A percentile compares a stretch with the other conserved stretches of the same genome.
phyloP scores from a whole-genome alignment of 2,888 invertebrate species.

The Leucozona laternaria region DNA sequence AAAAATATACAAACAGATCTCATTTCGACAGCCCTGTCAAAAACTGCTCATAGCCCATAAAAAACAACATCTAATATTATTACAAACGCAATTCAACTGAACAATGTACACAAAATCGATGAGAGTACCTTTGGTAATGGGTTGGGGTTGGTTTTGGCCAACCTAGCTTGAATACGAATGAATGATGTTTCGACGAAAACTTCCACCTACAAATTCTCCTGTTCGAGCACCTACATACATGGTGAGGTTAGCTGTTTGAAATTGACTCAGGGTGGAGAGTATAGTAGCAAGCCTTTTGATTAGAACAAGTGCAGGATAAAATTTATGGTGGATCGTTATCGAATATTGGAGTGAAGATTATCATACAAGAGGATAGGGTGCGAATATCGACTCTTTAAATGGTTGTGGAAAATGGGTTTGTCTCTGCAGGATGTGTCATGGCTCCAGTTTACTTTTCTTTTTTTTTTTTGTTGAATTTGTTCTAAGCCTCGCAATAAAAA shows the following conservation, averaged over 20 bases:
- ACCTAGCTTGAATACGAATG: background rate
- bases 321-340: background rate
- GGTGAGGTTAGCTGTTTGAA: background rate
- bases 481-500: background rate
- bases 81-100: background rate
- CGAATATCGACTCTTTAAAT: background rate
- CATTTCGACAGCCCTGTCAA: background rate
- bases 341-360: background rate
- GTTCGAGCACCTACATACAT: background rate
- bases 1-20: background rate
- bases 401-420: background rate
- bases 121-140: background rate
- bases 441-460: background rate
- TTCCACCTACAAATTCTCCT: background rate
- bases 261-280: too few relatives aligned
- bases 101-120: constrained; percentile 1
- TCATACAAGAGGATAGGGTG: background rate
- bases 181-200: background rate
- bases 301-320: background rate
- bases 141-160: background rate
- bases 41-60: background rate
- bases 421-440: background rate
- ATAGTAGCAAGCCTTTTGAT: background rate
- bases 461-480: background rate
- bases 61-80: background rate